phyloP scores from a whole-genome alignment of 64 coral and sea anemone genomes.

The Montipora foliosa region DNA sequence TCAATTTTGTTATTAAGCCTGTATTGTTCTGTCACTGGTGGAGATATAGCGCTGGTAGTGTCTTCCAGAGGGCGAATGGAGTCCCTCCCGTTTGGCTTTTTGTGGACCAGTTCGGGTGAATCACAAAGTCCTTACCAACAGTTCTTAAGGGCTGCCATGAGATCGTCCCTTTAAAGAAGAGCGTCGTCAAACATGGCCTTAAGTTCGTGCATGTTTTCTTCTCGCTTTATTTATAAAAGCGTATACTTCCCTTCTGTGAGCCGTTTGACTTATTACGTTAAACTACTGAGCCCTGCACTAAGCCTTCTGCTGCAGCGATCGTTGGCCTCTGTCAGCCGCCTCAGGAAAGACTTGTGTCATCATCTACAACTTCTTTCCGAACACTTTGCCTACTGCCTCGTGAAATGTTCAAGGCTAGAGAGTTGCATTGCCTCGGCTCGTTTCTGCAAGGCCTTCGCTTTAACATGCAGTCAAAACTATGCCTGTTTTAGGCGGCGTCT shows the following conservation, averaged over 20 bases:
- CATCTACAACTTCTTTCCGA: constrained; percentile 84
- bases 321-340: constrained; percentile 81
- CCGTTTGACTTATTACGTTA: constrained; percentile 83
- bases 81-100: constrained; percentile 64
- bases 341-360: constrained; percentile 87
- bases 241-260: constrained; percentile 90
- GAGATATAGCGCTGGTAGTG: constrained; percentile 87
- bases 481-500: constrained; percentile 66
- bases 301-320: constrained; percentile 79
- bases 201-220: no score
- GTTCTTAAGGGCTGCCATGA: constrained; percentile 80
- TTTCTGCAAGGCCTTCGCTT: constrained; percentile 84
- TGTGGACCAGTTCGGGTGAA: constrained; percentile 18
- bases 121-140: constrained; percentile 78
- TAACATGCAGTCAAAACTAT: constrained; percentile 73
- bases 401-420: constrained; percentile 66
- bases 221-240: constrained; percentile 91
- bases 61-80: constrained; percentile 83
- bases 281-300: constrained; percentile 62
- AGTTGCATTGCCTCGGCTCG: constrained; percentile 82
- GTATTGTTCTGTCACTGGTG: constrained; percentile 91
- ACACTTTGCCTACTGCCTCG: constrained; percentile 90
- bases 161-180: constrained; percentile 85
- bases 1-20: constrained; percentile 80
- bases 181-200: no score